Base-by-base conservation (phyloP, 2,888 invertebrate genomes). In the Belgica antarctica region DNA sequence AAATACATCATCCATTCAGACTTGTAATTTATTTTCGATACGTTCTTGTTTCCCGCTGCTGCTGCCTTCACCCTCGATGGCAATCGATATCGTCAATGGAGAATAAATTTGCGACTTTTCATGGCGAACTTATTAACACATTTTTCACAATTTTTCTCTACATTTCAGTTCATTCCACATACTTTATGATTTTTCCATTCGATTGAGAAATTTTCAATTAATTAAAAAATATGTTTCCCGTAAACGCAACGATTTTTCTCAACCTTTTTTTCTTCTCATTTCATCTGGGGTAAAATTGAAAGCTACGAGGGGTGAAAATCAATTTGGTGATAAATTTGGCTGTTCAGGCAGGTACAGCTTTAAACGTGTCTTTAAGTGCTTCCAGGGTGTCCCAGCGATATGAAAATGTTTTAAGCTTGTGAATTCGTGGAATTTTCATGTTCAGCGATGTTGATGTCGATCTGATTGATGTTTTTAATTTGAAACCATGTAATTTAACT, bases 171-270 rank as follows among this genome's bases (percentile, higher is more conserved):
- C 59, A 59, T 59, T 59, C 25, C 59, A 19, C 59, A 25, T 27
- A 59, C 27, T 59, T 59, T 59, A 59, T 59, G 59, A 59, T 59
- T 59, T 59, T 59, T 59, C 59, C 59, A 59, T 59, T 59, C 27
- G 27, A 59, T 59, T 59, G 25, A 59, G 59, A 52, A 5, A 15
- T 12, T 59, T 57, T 59, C 59, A 59, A 59, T 59, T 59, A 59
- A 59, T 59, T 59, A 59, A 59, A 59, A 59, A 59, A 52, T 52
- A 52, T 22, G 52, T 17, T 52, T 12, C 24, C 34, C 12, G 34
- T 34, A 34, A 34, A 34, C 7, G 12, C 34, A n/a, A 8, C 34
- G 34, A 34, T 12, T 34, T 12, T 34, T 12, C 34, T 15, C 41
- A 41, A n/a, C 15, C n/a, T 41, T 41, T 41, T 15, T 41, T 41